These are phyloP conservation scores for Cyaniris semiargus DNA, from an alignment of 2,888 invertebrate genomes.

Conservation along the genomic window DNA sequence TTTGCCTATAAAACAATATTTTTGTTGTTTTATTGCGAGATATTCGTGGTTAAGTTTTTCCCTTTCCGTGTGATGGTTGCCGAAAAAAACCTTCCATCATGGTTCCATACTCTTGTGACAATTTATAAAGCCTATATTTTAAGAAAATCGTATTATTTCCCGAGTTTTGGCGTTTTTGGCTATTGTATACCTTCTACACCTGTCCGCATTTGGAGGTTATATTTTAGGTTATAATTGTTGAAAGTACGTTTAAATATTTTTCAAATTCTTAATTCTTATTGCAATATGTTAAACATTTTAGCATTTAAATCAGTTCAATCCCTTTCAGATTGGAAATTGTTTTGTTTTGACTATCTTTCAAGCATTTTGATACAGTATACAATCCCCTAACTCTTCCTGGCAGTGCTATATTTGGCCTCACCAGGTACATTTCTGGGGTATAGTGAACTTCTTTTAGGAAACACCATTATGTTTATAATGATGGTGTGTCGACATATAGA, in stretches of 20 bases:
- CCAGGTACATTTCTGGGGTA: slow-evolving; percentile 62
- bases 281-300: neutral
- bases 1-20: neutral
- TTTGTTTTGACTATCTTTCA: neutral
- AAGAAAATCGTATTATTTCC: neutral
- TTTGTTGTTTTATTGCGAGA: neutral
- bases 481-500: slow-evolving; percentile 62
- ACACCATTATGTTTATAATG: slow-evolving; percentile 49
- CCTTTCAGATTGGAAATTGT: neutral
- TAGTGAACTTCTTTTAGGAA: slow-evolving; percentile 66
- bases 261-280: neutral
- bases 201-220: slow-evolving; percentile 45
- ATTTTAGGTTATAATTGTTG: slow-evolving; percentile 36
- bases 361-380: neutral
- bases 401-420: slow-evolving; percentile 47
- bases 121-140: neutral
- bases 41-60: neutral
- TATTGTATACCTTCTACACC: neutral
- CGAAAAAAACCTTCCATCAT: neutral
- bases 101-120: neutral
- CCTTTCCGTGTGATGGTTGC: neutral
- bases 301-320: neutral
- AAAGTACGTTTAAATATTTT: neutral
- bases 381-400: slow-evolving; percentile 67
- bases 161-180: neutral